Evolutionary conservation across 2,113 vertebrate genomes (phyloP).

Genomic region (Scomber japonicus): DNA sequence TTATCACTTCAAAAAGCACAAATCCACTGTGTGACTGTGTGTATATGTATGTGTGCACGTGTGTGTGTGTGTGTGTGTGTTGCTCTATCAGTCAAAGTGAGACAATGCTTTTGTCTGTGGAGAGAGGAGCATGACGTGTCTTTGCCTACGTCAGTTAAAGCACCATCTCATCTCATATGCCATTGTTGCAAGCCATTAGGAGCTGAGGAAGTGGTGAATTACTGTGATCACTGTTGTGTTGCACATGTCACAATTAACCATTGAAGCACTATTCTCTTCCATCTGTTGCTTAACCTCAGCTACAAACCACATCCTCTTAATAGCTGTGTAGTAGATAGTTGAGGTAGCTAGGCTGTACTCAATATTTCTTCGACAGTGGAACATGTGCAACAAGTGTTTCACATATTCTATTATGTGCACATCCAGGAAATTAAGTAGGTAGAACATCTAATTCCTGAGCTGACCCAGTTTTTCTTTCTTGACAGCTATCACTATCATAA

Average conservation of each 20-base stretch:
- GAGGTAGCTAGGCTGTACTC: neutral
- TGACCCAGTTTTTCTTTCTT: neutral
- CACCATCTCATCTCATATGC: constrained; percentile 3
- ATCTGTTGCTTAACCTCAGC: constrained; percentile 3
- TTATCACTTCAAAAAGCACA: constrained; percentile 62
- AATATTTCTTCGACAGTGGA: constrained; percentile 8
- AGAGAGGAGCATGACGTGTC: constrained; percentile 2
- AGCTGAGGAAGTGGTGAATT: neutral
- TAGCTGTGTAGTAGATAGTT: too few relatives aligned
- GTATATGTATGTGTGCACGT: neutral
- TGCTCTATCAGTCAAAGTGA: constrained; percentile 21
- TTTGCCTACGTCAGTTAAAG: constrained; percentile 14
- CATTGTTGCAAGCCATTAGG: neutral
- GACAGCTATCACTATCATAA: neutral
- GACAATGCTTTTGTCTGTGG: constrained; percentile 17
- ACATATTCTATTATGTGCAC: neutral
- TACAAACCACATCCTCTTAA: neutral
- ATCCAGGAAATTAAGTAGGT: neutral
- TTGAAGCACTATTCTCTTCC: neutral
- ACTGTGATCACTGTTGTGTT: neutral
- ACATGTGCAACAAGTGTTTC: neutral
- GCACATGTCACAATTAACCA: neutral
- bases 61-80: constrained; percentile 17
- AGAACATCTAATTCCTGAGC: neutral
- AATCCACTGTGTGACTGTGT: constrained; percentile 32